Evolutionary conservation across 2,888 invertebrate genomes (phyloP), one percentile per base, ranked within the genome.

Genomic region (Pyrrhia umbra): DNA sequence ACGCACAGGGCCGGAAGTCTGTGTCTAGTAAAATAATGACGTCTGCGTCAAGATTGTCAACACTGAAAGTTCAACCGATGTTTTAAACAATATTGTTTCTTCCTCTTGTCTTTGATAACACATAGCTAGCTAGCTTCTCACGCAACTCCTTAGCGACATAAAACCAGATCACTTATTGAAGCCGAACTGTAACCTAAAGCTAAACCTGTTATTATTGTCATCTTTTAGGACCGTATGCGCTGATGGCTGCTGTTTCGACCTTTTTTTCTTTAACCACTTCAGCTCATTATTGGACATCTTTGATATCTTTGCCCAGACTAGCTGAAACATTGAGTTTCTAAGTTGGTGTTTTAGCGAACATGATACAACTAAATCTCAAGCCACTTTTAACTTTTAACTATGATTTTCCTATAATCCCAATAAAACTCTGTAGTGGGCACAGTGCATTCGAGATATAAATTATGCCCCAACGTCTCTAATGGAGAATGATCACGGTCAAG

Each of bases 381-480:
- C 5, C 23, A 16, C 15, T 21, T 39, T 37, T 16, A 18, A 43
- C 25, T 34, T 45, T 25, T 15, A 25, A 16, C 20, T 34, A 21
- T 56, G 30, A 9, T 15, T 15, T 23, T 16, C 25, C 25, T 42
- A 51, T 69, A 59, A 68, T 69, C 20, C 51, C 18, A 60, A 47
- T 20, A 42, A 51, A 75, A 37, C 27, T 58, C n/a, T 68, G n/a
- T n/a, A n/a, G 23, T 9, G 2, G 21, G 9, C 2, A 10, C 40
- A 37, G 10, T 66, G 40, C 47, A 21, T 20, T 51, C 75, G 10
- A 27, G 16, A 37, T 52, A 74, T 39, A 59, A n/a, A 75, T 69
- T 75, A 69, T 42, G 42, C 37, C 25, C n/a, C 21, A 59, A 52
- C 72, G 40, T 45, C 43, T 30, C 39, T 73, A 73, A 73, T 77